Evolutionary conservation across 2,113 vertebrate species (phyloP).

Genomic region (Litocranius walleri): DNA sequence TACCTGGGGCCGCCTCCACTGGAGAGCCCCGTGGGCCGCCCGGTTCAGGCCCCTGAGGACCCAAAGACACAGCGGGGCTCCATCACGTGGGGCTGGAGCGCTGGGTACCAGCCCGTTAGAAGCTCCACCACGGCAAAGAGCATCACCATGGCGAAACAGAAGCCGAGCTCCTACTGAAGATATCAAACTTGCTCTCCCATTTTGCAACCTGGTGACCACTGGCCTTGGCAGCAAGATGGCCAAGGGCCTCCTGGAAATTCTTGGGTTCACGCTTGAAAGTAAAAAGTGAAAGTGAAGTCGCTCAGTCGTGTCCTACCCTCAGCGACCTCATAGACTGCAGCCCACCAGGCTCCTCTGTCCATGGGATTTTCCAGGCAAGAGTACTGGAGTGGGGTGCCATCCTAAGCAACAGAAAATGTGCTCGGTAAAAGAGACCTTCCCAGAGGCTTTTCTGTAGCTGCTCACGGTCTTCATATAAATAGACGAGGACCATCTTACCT

Average conservation of each 20-base stretch:
- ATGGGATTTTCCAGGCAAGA: no score
- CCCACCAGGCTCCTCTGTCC: no score
- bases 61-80: not conserved
- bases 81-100: rapidly evolving
- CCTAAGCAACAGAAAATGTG: slow-evolving; percentile 5
- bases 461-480: slow-evolving; percentile 27
- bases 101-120: no score
- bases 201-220: not conserved
- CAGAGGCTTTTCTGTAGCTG: not conserved
- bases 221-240: not conserved
- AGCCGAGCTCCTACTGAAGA: rapidly evolving
- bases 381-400: no score
- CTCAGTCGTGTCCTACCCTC: no score
- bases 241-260: not conserved
- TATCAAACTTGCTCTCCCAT: rapidly evolving
- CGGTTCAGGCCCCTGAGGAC: rapidly evolving
- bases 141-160: not conserved
- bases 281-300: no score
- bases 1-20: not conserved
- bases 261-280: no score
- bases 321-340: no score
- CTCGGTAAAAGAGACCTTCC: slow-evolving; percentile 24
- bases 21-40: no score
- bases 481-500: not conserved
- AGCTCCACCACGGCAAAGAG: rapidly evolving